Evolutionary conservation across 2,797 vertebrate genomes (phyloP), one percentile per base, ranked within the genome.

Genomic region (Labeo calbasu): DNA sequence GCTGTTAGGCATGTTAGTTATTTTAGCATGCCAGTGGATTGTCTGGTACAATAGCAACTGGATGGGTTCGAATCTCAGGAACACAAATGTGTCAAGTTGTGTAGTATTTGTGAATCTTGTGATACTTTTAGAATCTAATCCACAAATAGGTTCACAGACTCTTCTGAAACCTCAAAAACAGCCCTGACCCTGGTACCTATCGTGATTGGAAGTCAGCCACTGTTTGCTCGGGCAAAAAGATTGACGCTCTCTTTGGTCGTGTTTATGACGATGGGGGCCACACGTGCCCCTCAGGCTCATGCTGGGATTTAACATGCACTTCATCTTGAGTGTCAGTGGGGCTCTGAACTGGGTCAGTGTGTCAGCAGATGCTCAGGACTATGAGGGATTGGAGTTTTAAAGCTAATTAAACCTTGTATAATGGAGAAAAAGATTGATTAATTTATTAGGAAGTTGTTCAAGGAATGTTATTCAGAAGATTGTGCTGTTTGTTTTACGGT

Each of bases 311-410:
- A 71, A 69, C 68, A 82, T 51, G 61, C 25, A 46, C 32, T 86
- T 88, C 81, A 85, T 87, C 89, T 13, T 84, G 66, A 68, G 66
- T 84, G 76, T 84, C 76, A 61, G 32, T 75, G 21, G 86, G 82
- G 83, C 84, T 71, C 66, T 85, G 85, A 86, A 91, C 88, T 91
- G 86, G 89, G 88, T 92, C 90, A 89, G 80, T 89, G 79, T 83
- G 86, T 85, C 84, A 86, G 88, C 78, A 81, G 59, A 84, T 71
- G 66, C 14, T 71, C 14, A 25, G 55, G 25, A 63, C 55, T 40
- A 3, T 71, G 23, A 36, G 6, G 71, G 23, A 65, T 79, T 50
- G 23, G 6, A 51, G 23, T 21, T 50, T 50, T 63, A 61, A 25
- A 51, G 63, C 11, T 36, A n/a, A 79, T 32, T n/a, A 5, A 36